Conservation (phyloP, 2,888 invertebrate genomes). For the Pyrgus malvae region DNA sequence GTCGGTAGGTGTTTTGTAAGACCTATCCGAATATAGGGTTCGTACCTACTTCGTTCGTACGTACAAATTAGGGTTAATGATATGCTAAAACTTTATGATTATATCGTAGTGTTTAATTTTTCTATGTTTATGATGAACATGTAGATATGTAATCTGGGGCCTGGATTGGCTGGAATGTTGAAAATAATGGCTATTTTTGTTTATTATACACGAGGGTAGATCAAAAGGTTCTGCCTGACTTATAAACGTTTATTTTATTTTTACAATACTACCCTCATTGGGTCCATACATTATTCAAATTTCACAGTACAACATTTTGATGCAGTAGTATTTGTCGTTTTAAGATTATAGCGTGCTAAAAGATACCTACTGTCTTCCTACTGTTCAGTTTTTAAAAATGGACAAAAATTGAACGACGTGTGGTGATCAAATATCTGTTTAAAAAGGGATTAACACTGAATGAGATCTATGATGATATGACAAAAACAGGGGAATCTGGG, state of each 20-base stretch:
- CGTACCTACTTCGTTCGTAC: too few species aligned
- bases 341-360: background rate
- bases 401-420: conserved; percentile 20
- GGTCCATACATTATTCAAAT: background rate
- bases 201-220: too few species aligned
- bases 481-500: conserved; percentile 1
- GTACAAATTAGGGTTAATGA: too few species aligned
- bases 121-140: too few species aligned
- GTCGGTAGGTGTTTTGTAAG: too few species aligned
- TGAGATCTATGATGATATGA: conserved; percentile 27
- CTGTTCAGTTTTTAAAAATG: conserved; percentile 3
- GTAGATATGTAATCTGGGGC: too few species aligned
- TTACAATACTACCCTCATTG: background rate
- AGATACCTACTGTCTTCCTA: background rate
- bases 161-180: too few species aligned
- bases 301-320: background rate
- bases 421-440: conserved; percentile 12
- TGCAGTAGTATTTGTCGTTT: background rate
- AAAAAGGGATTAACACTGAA: conserved; percentile 23
- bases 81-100: too few species aligned
- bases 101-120: too few species aligned
- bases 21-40: too few species aligned
- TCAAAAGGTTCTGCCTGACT: background rate
- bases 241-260: background rate
- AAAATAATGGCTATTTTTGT: too few species aligned